phyloP scores from a whole-genome alignment of 2,797 vertebrate genomes.

The Sebastes goodei region DNA sequence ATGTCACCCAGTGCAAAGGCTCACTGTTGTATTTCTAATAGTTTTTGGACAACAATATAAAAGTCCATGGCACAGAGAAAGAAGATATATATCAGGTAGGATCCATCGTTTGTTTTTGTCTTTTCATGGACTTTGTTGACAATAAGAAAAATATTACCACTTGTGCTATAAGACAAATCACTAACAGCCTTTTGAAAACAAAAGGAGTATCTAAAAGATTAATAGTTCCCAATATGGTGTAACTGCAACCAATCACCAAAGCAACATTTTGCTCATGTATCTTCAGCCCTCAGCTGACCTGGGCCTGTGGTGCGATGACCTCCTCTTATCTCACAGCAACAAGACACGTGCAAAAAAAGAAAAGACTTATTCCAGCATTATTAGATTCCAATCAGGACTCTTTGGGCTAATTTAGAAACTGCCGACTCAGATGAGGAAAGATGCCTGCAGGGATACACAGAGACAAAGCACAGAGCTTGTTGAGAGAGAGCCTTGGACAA shows the following conservation, averaged over 20 bases:
- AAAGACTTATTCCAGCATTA: slow-evolving; percentile 38
- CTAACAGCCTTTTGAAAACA: slow-evolving; percentile 5
- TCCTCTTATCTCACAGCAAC: slow-evolving; percentile 1
- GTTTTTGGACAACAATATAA: background rate
- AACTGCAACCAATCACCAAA: background rate
- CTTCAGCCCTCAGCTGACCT: background rate
- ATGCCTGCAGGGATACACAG: slow-evolving; percentile 35
- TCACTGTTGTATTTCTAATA: too few species aligned
- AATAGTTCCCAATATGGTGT: background rate
- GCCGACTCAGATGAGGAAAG: slow-evolving; percentile 49
- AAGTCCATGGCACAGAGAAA: background rate
- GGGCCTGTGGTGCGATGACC: background rate
- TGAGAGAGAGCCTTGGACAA: slow-evolving; percentile 8
- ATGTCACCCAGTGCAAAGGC: background rate
- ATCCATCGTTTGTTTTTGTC: background rate
- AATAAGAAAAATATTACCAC: background rate
- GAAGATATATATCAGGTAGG: background rate
- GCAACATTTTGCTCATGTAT: background rate
- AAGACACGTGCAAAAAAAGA: background rate
- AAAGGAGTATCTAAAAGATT: background rate
- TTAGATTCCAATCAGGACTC: slow-evolving; percentile 61
- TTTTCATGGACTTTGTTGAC: too few species aligned
- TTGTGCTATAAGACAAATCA: background rate
- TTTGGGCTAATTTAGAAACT: slow-evolving; percentile 61
- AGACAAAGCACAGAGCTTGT: slow-evolving; percentile 20